Base-by-base conservation (phyloP, 2,888 invertebrate genomes). In the Sphaeridia pumilis region DNA sequence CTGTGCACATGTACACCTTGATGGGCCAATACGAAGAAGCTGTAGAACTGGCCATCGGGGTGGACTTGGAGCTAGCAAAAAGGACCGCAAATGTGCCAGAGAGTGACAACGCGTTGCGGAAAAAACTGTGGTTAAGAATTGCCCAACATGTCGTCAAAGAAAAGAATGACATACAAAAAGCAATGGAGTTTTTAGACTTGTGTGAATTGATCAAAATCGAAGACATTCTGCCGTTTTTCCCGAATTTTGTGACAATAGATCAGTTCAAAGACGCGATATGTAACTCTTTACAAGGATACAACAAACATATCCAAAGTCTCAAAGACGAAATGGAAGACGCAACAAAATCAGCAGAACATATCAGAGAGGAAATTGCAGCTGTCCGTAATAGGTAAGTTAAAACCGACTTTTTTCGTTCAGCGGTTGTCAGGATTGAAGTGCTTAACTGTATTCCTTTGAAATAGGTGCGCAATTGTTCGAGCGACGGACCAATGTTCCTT, bases 241-340 rank as follows among this genome's bases (percentile, higher is more conserved):
- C 94, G 0, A 94, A 97, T 70, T 97, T 98, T 69, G 87, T 92
- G 58, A 95, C 93, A 56, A 97, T 98, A 66, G 95, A 97, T 72
- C 89, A 95, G 70, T 95, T 97, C 68, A 85, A 93, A 69, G 87
- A 89, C 65, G 87, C 88, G 0, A 88, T 90, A 65, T 89, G 89
- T 67, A 79, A 83, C 66, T 86, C 88, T 0, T 70, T 90, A 14
- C 83, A 86, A 76, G 31, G 28, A 24, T 95, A 97, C 69, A 95
- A 95, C 70, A 82, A 84, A 60, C 86, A 90, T 70, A 93, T 95
- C 60, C 87, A 90, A 71, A 82, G 84, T 64, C 75, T 94, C 31
- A 90, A 94, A 70, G 81, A 83, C 48, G 94, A 95, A 71, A 97
- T 97, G 87, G 84, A 89, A 65, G 93, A 95, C 67, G 89, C 93